Conservation (phyloP, 92 coral and sea anemone species). For the Epizoanthus stellaris region DNA sequence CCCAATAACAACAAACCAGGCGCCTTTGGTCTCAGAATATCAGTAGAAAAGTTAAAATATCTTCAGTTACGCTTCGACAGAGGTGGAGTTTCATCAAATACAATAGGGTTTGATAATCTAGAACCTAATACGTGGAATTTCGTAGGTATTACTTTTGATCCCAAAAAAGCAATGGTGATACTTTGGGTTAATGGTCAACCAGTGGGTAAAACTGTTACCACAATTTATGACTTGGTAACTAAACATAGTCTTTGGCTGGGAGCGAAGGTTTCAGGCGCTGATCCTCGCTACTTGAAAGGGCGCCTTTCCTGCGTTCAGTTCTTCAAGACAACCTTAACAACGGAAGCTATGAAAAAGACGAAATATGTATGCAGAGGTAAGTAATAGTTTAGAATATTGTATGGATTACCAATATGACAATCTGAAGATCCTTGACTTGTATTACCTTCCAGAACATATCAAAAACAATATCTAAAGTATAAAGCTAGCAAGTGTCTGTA, state of each 20-base stretch:
- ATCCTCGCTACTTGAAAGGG: not conserved
- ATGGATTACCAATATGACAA: too few relatives aligned
- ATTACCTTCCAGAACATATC: too few relatives aligned
- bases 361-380: constrained; percentile 37
- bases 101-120: not conserved
- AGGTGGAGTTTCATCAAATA: not conserved
- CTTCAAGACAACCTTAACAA: constrained; percentile 14
- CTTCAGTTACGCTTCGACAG: too few relatives aligned
- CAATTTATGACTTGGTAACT: not conserved
- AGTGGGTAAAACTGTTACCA: not conserved
- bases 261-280: not conserved
- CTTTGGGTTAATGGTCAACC: constrained; percentile 27
- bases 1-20: not conserved
- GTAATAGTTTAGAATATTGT: too few relatives aligned
- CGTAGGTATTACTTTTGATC: constrained; percentile 9
- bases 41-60: not conserved
- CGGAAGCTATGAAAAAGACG: constrained; percentile 19
- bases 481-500: too few relatives aligned
- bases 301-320: constrained; percentile 29
- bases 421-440: too few relatives aligned
- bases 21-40: not conserved
- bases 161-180: not conserved
- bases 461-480: too few relatives aligned
- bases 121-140: constrained; percentile 10
- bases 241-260: constrained; percentile 1